Percentiles rank a stretch among this genome's conserved stretches.
These are phyloP conservation scores for Carapus acus DNA, from an alignment of 2,797 vertebrate species.

Conservation along the genomic window DNA sequence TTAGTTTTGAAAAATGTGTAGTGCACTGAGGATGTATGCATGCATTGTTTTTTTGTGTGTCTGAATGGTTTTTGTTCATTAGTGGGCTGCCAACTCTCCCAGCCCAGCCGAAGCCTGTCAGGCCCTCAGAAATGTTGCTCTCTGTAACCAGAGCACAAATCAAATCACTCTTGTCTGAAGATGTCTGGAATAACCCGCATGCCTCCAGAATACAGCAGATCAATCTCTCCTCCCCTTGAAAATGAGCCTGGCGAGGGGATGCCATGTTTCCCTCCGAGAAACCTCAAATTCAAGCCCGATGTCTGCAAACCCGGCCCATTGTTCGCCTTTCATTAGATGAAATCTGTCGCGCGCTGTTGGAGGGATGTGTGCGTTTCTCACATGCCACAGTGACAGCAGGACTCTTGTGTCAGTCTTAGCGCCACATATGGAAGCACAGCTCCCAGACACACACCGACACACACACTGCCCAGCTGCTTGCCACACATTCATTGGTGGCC, in stretches of 20 bases:
- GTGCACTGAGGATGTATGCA: too few species aligned
- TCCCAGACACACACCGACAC: slow-evolving; percentile 72
- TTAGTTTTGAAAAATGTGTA: too few species aligned
- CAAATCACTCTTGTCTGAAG: slow-evolving; percentile 15
- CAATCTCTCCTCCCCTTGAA: slow-evolving; percentile 4
- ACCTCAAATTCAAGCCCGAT: slow-evolving; percentile 21
- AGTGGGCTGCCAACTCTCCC: too few species aligned
- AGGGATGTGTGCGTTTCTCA: slow-evolving; percentile 28
- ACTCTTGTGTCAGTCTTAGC: slow-evolving; percentile 62
- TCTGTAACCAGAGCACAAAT: slow-evolving; percentile 11
- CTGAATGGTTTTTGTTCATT: too few species aligned
- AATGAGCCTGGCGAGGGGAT: background rate
- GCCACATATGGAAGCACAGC: slow-evolving; percentile 79
- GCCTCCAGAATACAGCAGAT: slow-evolving; percentile 7
- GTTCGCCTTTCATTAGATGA: slow-evolving; percentile 18
- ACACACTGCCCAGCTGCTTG: slow-evolving; percentile 77
- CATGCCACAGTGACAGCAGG: slow-evolving; percentile 45
- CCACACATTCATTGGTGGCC: slow-evolving; percentile 71
- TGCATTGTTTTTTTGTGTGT: background rate
- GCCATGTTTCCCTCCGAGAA: slow-evolving; percentile 20
- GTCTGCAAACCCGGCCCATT: slow-evolving; percentile 6
- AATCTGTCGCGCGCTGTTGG: slow-evolving; percentile 4
- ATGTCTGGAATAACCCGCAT: slow-evolving; percentile 1
- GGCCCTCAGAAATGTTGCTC: slow-evolving; percentile 2
- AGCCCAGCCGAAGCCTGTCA: slow-evolving; percentile 1